Base-by-base conservation (phyloP, 2,797 vertebrate species). In the Cynodonichthys magdalenae region DNA sequence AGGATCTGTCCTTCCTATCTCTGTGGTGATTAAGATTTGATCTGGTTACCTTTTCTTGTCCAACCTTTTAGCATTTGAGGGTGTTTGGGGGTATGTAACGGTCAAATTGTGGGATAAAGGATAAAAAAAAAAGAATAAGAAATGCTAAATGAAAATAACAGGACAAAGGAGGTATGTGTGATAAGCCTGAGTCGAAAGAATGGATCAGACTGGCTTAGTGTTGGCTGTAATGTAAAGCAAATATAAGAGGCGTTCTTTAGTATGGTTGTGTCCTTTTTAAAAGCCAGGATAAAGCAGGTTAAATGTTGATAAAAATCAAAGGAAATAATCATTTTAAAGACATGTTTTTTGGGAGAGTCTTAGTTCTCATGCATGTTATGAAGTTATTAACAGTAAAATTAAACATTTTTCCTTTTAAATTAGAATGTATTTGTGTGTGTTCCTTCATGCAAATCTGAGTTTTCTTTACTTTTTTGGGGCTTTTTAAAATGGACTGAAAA, bases 11-110 rank as follows among this genome's bases (percentile, higher is more conserved):
- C 71, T 63, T 66, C 62, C 19, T 61, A 69, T 78, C 73, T 68
- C 63, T 0, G 5, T 29, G 45, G 41, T 71, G 66, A 83, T 85
- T 80, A 80, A 62, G 71, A 83, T 79, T 74, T 73, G 63, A 78
- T 86, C 76, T 3, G 59, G 55, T 72, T 80, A 66, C 58, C 79
- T 29, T 69, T 74, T 83, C 53, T 62, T 69, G 53, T 74, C 62
- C 77, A 80, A 82, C 58, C 41, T 72, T 69, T 73, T 66, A 69
- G 51, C 51, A 52, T 55, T 28, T 63, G 10, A 46, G 24, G 34
- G 17, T 24, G 50, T 62, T 55, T 63, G 24, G 12, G 34, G 29
- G 57, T 67, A 59, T 69, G 59, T 55, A 48, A 14, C 34, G 20
- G 34, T 69, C 29, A 42, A 60, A 47, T 11, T 47, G 12, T 44